These are phyloP conservation scores for Macropodus opercularis DNA, from an alignment of 2,797 vertebrate genomes.

Conservation along the genomic window DNA sequence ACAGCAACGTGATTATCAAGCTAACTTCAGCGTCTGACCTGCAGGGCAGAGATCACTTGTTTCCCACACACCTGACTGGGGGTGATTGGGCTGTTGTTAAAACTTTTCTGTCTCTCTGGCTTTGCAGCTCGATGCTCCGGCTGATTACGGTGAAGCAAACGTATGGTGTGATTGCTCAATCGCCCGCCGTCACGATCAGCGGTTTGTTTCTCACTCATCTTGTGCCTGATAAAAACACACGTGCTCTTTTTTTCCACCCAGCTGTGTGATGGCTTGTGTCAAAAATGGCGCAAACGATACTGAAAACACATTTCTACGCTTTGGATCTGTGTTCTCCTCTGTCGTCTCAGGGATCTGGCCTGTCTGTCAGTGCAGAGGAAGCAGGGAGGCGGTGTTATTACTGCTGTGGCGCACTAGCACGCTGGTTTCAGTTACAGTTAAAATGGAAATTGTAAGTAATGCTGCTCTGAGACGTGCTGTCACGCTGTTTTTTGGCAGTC, in stretches of 20 bases:
- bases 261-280: too few relatives aligned
- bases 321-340: too few relatives aligned
- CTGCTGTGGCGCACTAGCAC: neutral
- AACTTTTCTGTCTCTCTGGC: neutral
- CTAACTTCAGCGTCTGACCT: neutral
- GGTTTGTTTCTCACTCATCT: too few relatives aligned
- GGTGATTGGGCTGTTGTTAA: neutral
- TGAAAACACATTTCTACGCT: too few relatives aligned
- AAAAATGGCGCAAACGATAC: too few relatives aligned
- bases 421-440: neutral
- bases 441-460: neutral
- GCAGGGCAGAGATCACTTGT: neutral
- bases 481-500: neutral
- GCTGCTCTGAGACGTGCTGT: conserved; percentile 9
- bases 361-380: too few relatives aligned
- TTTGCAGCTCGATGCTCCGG: neutral
- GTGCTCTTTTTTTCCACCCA: too few relatives aligned
- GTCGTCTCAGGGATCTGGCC: too few relatives aligned
- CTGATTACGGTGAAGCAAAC: neutral
- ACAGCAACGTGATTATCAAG: neutral
- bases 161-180: neutral
- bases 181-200: too few relatives aligned
- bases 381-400: neutral
- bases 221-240: neutral
- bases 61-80: neutral